Base-by-base conservation (phyloP, 2,113 vertebrate genomes). In the Parotia lawesii region DNA sequence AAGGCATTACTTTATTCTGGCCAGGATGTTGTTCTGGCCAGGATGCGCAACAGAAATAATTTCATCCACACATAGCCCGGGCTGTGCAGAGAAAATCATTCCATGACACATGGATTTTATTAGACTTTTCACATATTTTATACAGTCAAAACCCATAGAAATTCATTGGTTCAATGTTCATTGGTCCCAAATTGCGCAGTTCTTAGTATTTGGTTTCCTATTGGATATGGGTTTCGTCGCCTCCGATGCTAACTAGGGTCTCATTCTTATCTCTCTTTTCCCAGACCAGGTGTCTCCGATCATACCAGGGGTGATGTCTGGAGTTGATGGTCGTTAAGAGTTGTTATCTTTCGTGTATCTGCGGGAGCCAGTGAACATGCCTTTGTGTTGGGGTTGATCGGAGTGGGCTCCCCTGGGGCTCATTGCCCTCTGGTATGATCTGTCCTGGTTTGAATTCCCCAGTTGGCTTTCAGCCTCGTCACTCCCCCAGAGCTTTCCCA, bases 151-250 rank as follows among this genome's bases (percentile, higher is more conserved):
- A 45, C 48, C 7, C 69, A 28, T 15, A 64, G 40, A 73, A 54
- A 64, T 38, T 37, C 5, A 19, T 27, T 38, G 48, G 40, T 64
- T 45, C 18, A 23, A 8, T 38, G 81, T 18, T 45, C 40, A 12
- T 6, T 64, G 69, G n/a, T 33, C 15, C n/a, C 11, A 33, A n/a
- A 15, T 29, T 2, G 1, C 5, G 3, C 35, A 28, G 19, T 54
- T 72, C 28, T 22, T 6, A 18, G 19, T 23, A 27, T 38, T 8
- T 38, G 23, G 15, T n/a, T 40, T 73, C 33, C 15, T 47, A 6
- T 5, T 54, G 15, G 9, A 23, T 23, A 28, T 0, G 6, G 33
- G 27, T 53, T 37, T 53, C 33, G 53, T 64, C 0, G 0, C 22
- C 11, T 54, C 28, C 0, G 0, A 8, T 64, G 28, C 12, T 56